These are phyloP conservation scores for Tympanoctomys barrerae DNA, from an alignment of 2,797 vertebrate species.

Conservation along the genomic window DNA sequence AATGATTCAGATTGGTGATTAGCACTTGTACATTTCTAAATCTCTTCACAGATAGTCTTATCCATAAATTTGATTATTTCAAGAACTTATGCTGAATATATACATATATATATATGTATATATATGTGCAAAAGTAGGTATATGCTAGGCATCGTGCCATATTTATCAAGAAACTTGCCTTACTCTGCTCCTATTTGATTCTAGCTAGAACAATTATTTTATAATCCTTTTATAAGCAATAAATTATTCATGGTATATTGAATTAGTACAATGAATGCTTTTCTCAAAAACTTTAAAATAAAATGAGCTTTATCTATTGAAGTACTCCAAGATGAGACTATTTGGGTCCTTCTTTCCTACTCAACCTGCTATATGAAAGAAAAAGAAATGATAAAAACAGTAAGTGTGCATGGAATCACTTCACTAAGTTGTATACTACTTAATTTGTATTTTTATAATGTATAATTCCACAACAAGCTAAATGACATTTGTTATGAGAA, in stretches of 20 bases:
- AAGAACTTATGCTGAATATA: background rate
- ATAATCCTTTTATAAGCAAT: slow-evolving; percentile 1
- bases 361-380: background rate
- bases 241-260: background rate
- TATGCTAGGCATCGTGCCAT: background rate
- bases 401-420: background rate
- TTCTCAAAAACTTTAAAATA: slow-evolving; percentile 24
- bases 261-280: background rate
- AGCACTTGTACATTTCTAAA: background rate
- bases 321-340: background rate
- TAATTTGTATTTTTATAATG: background rate
- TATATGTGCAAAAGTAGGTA: background rate
- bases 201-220: background rate
- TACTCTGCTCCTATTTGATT: background rate
- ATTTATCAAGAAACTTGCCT: slow-evolving; percentile 35
- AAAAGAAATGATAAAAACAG: background rate
- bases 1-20: background rate
- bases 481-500: background rate
- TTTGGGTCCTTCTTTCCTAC: background rate
- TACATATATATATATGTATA: no score
- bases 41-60: background rate
- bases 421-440: background rate
- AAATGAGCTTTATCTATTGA: background rate
- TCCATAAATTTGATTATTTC: background rate
- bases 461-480: background rate